Percentiles rank a stretch among this genome's conserved stretches.
Conservation (phyloP, 2,113 vertebrate genomes). For the Platysteira castanea region DNA sequence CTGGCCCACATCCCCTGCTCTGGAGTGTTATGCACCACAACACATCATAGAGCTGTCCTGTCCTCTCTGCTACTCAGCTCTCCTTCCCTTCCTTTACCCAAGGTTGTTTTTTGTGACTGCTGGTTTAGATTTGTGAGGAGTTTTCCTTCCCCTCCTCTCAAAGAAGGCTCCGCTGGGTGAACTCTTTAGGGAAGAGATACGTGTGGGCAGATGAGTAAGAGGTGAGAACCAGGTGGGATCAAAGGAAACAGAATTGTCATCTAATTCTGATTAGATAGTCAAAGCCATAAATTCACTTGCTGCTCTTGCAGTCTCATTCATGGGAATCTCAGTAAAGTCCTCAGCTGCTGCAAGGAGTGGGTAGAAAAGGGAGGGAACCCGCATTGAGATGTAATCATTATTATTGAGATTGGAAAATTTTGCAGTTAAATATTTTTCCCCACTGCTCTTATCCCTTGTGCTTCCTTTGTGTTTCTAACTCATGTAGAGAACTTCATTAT, state of each 20-base stretch:
- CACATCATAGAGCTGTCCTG: background rate
- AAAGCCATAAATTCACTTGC: background rate
- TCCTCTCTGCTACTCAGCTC: background rate
- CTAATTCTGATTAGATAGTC: background rate
- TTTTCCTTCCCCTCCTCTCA: background rate
- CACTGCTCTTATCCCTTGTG: background rate
- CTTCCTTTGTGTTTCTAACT: background rate
- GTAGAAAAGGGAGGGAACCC: background rate
- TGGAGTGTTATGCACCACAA: accelerated
- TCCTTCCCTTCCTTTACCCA: background rate
- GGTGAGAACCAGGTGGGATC: conserved; percentile 4
- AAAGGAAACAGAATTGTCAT: background rate
- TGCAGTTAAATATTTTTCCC: background rate
- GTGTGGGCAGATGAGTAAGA: background rate
- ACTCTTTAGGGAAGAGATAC: background rate
- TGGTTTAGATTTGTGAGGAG: background rate
- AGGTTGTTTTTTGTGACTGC: background rate
- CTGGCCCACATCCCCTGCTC: background rate
- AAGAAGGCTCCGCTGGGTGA: background rate
- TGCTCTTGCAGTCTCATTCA: background rate
- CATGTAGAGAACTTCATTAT: background rate
- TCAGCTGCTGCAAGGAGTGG: background rate
- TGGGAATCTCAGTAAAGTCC: background rate
- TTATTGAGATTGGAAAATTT: background rate
- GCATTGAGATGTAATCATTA: background rate